phyloP scores from a whole-genome alignment of 2,888 invertebrate genomes.

The Drosophila helvetica region DNA sequence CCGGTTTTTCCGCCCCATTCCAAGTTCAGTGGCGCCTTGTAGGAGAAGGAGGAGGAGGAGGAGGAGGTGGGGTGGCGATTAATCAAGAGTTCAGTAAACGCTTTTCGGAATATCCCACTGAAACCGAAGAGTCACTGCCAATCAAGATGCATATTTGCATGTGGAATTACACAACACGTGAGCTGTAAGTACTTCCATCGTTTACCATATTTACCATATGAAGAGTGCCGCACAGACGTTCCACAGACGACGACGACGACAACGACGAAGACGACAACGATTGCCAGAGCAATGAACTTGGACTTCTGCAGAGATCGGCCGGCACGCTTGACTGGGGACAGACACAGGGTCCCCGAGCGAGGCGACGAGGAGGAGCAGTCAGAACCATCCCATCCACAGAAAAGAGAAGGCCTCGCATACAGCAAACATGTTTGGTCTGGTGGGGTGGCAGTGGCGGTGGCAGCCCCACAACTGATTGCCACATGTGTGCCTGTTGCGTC shows the following conservation, averaged over 20 bases:
- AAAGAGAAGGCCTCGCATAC: conserved; percentile 32
- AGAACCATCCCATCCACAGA: conserved; percentile 36
- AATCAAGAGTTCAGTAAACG: conserved; percentile 64
- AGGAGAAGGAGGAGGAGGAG: too few species aligned
- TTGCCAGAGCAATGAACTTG: conserved; percentile 70
- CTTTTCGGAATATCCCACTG: conserved; percentile 15
- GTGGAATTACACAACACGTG: conserved; percentile 68
- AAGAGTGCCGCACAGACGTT: conserved; percentile 30
- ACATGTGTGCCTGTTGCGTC: conserved; percentile 23
- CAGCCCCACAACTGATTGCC: conserved; percentile 11
- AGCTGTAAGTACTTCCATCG: conserved; percentile 25
- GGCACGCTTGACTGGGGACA: conserved; percentile 58
- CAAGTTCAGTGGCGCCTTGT: conserved; percentile 34
- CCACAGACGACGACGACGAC: conserved; percentile 48
- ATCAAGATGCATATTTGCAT: conserved; percentile 73
- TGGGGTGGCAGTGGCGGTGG: conserved; percentile 6
- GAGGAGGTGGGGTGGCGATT: conserved; percentile 48
- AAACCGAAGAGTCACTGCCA: conserved; percentile 40
- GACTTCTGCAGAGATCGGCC: conserved; percentile 60
- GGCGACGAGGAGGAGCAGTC: conserved; percentile 17
- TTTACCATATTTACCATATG: conserved; percentile 2
- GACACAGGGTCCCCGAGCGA: neutral
- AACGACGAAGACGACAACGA: conserved; percentile 18
- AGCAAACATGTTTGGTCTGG: conserved; percentile 39
- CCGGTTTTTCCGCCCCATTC: conserved; percentile 40